phyloP scores from a whole-genome alignment of 2,797 vertebrate species.

The Pseudotriccus pelzelni region DNA sequence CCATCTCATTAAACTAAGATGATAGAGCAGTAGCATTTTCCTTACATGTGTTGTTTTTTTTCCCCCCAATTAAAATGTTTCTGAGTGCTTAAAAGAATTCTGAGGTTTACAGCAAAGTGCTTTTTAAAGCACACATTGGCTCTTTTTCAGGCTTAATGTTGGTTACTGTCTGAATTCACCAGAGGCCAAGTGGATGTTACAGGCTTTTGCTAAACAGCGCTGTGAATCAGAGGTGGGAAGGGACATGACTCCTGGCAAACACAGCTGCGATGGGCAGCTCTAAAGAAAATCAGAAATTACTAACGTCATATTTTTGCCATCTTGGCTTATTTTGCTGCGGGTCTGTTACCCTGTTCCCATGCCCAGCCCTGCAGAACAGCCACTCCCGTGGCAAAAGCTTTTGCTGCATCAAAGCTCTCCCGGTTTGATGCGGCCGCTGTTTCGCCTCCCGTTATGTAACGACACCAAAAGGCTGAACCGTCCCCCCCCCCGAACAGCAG shows the following conservation, averaged over 20 bases:
- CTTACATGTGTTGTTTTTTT: neutral
- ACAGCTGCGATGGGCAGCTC: neutral
- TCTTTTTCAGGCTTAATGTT: neutral
- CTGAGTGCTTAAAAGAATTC: neutral
- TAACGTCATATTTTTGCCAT: neutral
- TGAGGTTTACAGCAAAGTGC: neutral
- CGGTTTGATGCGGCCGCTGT: neutral
- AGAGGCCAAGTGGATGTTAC: neutral
- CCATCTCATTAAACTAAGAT: conserved; percentile 22
- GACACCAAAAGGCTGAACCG: neutral
- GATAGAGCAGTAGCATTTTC: neutral
- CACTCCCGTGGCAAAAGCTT: neutral
- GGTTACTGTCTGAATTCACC: neutral
- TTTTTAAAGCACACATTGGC: neutral
- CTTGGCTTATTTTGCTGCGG: neutral
- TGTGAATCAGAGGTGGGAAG: neutral
- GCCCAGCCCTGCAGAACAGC: neutral
- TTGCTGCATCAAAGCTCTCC: accelerated
- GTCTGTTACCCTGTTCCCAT: neutral
- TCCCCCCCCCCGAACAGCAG: neutral
- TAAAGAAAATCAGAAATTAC: neutral
- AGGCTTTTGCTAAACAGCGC: neutral
- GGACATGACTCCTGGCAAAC: accelerated
- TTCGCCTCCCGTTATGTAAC: neutral
- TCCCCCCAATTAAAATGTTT: neutral